Evolutionary conservation across 2,113 vertebrate genomes (phyloP), one percentile per base, ranked within the genome.

Genomic region (Otis tarda): DNA sequence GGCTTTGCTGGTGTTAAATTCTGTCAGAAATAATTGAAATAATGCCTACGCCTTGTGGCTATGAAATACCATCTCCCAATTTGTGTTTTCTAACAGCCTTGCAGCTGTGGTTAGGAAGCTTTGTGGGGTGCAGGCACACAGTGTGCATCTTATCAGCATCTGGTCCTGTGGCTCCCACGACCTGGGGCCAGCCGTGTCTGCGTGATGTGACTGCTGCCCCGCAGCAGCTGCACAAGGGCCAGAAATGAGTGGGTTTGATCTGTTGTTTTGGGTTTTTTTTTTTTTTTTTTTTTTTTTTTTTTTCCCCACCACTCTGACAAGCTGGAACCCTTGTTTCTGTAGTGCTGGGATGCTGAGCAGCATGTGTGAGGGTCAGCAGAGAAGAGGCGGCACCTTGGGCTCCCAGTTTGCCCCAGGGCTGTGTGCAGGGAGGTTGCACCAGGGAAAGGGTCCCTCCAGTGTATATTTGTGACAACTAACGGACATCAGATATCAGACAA

Each of bases 51-150:
- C 27, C 41, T 37, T 57, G 68, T 37, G 57, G 81, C 61, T 53
- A 10, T 49, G 52, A 53, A 70, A 39, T 9, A 5, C 0, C 6
- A 45, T 22, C 53, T 89, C 74, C 23, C 19, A 23, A 8, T 35
- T 30, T 1, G 37, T 78, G 41, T 35, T 28, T 45, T 30, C 33
- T 22, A 6, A 5, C 57, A 71, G 27, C 43, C 4, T 12, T 37
- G 43, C 33, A 77, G 55, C 7, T 61, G 47, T 4, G 11, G 13
- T 23, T 50, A 9, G 70, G 85, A 30, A 45, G 60, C 19, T 55
- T 12, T 27, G 7, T 12, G 30, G 71, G 67, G 16, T 2, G 3
- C 18, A n/a, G 77, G 57, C 35, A 45, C 2, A 0, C 0, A 3
- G 3, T 2, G 0, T 6, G 16, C 3, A 4, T 31, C 18, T 31